phyloP scores from a whole-genome alignment of 37 sponge, comb jelly and placozoan genomes.

The Bolinopsis microptera region DNA sequence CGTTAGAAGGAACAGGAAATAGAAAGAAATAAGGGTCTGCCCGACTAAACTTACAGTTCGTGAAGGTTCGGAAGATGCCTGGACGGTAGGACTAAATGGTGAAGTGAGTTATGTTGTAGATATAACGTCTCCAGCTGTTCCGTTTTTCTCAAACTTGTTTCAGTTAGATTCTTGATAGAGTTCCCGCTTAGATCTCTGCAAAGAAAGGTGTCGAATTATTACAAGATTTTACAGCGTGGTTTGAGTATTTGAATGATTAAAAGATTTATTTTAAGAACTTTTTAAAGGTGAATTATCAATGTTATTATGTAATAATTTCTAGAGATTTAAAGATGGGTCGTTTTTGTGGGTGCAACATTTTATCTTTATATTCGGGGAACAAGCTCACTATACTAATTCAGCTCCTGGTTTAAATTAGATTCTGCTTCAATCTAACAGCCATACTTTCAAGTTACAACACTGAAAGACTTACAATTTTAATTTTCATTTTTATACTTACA shows the following conservation, averaged over 20 bases:
- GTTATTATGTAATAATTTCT: not conserved
- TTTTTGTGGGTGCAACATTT: no score
- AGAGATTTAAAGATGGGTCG: no score
- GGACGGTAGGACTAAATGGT: not conserved
- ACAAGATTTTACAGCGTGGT: not conserved
- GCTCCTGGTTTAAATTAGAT: no score
- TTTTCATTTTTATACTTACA: no score
- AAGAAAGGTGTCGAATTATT: not conserved
- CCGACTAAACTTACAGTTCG: constrained; percentile 21
- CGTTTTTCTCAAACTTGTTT: not conserved
- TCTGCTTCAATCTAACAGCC: no score
- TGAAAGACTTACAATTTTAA: no score
- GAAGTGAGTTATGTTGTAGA: not conserved
- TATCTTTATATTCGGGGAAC: no score
- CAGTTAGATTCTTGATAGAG: not conserved
- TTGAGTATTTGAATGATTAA: not conserved
- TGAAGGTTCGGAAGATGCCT: not conserved
- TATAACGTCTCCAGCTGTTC: not conserved
- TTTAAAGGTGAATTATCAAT: not conserved
- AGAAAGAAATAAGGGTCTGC: no score
- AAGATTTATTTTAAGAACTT: not conserved
- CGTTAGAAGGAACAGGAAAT: no score
- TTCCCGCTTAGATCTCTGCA: not conserved
- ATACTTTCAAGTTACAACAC: no score
- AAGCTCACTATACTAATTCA: no score